Evolutionary conservation across 2,797 vertebrate genomes (phyloP), one percentile per base, ranked within the genome.

Genomic region (Atherinosoma microstoma): DNA sequence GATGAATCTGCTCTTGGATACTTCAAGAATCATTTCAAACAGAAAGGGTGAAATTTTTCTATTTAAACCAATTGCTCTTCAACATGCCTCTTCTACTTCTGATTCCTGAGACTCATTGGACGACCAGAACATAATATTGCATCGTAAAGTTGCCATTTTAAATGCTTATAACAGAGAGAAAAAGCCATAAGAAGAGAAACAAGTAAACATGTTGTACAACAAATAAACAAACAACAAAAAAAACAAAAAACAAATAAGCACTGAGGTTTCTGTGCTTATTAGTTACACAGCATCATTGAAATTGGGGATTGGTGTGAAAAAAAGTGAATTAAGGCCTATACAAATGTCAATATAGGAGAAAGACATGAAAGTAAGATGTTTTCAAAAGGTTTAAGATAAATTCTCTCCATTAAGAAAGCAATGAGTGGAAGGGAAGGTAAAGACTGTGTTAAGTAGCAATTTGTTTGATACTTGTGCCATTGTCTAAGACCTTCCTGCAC

Each of bases 21-120:
- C 51, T 49, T 49, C 18, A 10, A 35, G 13, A 71, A 54, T 76
- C 18, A 64, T 71, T 74, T 36, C 49, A 61, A 2, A 45, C 22
- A 32, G 47, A 64, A 47, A 15, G 71, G 29, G 22, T 40, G 63
- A 63, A 15, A 69, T 67, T 60, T 60, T 56, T 30, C 22, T 58
- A 61, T 11, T 77, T 40, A 49, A 13, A 58, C 24, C 58, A 74
- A 78, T 69, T 74, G 64, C 42, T 67, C 69, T 64, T 76, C 49
- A 27, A 57, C 35, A 51, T 38, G 53, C 36, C 24, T 68, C 10
- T 29, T 66, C 40, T n/a, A 4, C 32, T 66, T 35, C 13, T 20
- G 45, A n/a, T 49, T n/a, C n/a, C 8, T 20, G 20, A 47, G 6
- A 8, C 20, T 47, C 2, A 10, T 20, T 47, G 16, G n/a, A 53